Conservation (phyloP, 2,888 invertebrate genomes). For the Disparrhopalites patrizii region DNA sequence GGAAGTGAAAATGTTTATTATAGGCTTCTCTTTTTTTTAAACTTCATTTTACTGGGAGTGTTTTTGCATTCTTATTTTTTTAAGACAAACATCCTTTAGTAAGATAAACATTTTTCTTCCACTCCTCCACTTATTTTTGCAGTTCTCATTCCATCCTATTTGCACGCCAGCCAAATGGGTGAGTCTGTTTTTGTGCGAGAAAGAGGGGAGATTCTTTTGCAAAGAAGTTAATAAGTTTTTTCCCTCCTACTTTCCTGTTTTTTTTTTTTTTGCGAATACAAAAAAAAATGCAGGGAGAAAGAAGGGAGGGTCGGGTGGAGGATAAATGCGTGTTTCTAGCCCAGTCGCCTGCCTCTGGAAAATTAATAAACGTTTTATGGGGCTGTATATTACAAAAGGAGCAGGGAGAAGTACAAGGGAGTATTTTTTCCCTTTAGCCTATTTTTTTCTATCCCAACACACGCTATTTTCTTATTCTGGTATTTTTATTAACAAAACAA, state of each 20-base stretch:
- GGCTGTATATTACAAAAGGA: neutral
- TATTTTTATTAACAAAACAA: too few relatives aligned
- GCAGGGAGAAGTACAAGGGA: too few relatives aligned
- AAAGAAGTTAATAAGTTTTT: conserved; percentile 5
- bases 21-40: too few relatives aligned
- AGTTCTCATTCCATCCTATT: neutral
- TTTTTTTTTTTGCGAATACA: too few relatives aligned
- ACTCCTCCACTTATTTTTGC: neutral
- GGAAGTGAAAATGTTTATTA: too few relatives aligned
- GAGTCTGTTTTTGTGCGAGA: neutral
- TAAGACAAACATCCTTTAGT: too few relatives aligned
- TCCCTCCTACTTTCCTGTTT: too few relatives aligned
- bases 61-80: too few relatives aligned
- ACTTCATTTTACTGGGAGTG: too few relatives aligned
- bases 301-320: too few relatives aligned
- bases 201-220: too few relatives aligned
- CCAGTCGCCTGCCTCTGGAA: neutral
- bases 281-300: too few relatives aligned
- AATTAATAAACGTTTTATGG: conserved; percentile 10
- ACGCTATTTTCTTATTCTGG: neutral
- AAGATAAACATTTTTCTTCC: conserved; percentile 6
- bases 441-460: neutral
- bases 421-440: neutral
- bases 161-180: neutral
- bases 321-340: neutral